Evolutionary conservation across 2,797 vertebrate genomes (phyloP).

Genomic region (Channa striata): DNA sequence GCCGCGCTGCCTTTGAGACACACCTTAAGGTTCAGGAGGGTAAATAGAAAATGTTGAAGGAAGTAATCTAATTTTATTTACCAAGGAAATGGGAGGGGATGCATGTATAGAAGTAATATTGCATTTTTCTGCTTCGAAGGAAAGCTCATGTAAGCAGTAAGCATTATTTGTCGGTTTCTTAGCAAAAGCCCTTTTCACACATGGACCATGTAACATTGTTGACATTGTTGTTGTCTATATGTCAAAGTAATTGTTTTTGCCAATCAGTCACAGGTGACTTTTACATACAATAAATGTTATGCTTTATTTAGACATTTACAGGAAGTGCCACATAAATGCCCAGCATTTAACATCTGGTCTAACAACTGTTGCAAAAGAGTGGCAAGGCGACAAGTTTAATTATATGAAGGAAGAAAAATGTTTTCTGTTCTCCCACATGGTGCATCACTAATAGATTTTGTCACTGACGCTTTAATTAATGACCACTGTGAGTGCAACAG

Average conservation of each 20-base stretch:
- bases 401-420: constrained; percentile 20
- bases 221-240: not conserved
- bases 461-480: constrained; percentile 20
- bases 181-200: constrained; percentile 15
- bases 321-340: not conserved
- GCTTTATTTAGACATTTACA: constrained; percentile 7
- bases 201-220: not conserved
- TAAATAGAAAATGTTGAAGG: constrained; percentile 39
- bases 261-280: not conserved
- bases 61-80: constrained; percentile 20
- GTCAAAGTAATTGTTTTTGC: constrained; percentile 6
- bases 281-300: not conserved
- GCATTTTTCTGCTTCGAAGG: not conserved
- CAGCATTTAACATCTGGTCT: not conserved
- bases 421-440: constrained; percentile 15
- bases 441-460: constrained; percentile 8
- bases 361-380: constrained; percentile 4
- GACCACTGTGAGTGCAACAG: constrained; percentile 5
- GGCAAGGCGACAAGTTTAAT: constrained; percentile 17
- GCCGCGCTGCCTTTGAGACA: constrained; percentile 47
- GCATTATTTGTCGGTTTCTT: not conserved
- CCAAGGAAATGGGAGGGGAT: constrained; percentile 7
- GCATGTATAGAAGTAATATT: not conserved
- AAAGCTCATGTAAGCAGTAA: not conserved
- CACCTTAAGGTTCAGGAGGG: constrained; percentile 62